phyloP scores from a whole-genome alignment of 2,797 vertebrate genomes.

The Rhinogobio ventralis region DNA sequence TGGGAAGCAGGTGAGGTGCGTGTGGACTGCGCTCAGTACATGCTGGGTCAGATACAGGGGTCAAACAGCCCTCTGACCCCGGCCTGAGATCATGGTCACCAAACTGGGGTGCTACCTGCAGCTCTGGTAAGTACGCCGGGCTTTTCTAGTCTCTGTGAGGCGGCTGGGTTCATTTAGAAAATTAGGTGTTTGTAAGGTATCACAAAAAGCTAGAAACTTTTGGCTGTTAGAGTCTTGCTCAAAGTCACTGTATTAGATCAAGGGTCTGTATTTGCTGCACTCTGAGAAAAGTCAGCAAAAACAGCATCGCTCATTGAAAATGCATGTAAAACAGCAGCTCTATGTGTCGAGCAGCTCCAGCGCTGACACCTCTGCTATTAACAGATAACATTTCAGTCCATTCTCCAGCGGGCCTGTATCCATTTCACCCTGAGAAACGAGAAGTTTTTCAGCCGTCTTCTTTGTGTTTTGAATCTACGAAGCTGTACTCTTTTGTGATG shows the following conservation, averaged over 20 bases:
- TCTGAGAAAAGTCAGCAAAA: background rate
- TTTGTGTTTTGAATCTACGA: background rate
- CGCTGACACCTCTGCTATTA: constrained; percentile 37
- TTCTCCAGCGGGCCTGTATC: constrained; percentile 43
- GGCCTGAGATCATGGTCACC: constrained; percentile 70
- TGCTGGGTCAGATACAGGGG: background rate
- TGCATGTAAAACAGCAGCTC: background rate
- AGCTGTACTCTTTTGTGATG: background rate
- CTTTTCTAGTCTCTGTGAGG: background rate
- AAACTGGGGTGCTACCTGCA: constrained; percentile 75
- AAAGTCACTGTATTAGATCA: background rate
- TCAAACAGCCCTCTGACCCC: constrained; percentile 13
- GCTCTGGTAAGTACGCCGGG: constrained; percentile 74
- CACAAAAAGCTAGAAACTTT: too few relatives aligned
- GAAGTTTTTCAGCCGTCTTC: background rate
- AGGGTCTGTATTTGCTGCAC: background rate
- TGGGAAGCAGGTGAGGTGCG: constrained; percentile 1
- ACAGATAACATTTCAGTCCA: constrained; percentile 54
- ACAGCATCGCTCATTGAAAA: background rate
- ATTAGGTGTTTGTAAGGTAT: background rate
- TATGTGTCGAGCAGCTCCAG: background rate
- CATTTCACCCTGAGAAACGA: constrained; percentile 33
- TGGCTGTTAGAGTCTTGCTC: background rate
- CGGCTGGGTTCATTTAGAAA: background rate
- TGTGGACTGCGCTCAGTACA: background rate